Evolutionary conservation across 2,797 vertebrate species (phyloP).

Genomic region (Crotalus adamanteus): DNA sequence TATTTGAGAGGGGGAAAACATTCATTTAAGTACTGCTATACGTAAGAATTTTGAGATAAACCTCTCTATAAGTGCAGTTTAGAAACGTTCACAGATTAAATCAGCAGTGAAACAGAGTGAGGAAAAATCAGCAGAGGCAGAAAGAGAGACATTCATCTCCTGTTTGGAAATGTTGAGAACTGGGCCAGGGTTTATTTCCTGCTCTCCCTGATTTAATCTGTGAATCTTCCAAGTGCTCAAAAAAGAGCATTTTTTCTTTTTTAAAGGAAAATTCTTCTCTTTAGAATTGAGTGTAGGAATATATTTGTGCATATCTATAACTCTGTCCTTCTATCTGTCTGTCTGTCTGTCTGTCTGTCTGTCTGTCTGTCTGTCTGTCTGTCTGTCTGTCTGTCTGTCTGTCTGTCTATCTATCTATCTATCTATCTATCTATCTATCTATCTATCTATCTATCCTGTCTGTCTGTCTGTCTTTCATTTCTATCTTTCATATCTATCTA

Average conservation of each 20-base stretch:
- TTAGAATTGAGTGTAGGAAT: not conserved
- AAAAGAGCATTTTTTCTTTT: not conserved
- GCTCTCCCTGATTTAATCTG: not conserved
- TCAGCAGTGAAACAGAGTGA: not conserved
- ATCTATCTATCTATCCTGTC: too few relatives aligned
- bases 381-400: too few relatives aligned
- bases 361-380: too few relatives aligned
- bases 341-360: not conserved
- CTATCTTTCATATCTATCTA: too few relatives aligned
- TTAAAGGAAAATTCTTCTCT: not conserved
- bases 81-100: not conserved
- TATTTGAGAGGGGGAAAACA: not conserved
- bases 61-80: not conserved
- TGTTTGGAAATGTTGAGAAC: not conserved
- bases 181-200: not conserved
- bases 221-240: not conserved
- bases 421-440: too few relatives aligned
- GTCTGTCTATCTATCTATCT: too few relatives aligned
- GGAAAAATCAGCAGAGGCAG: not conserved
- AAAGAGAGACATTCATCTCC: not conserved
- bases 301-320: not conserved
- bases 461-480: too few relatives aligned
- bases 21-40: not conserved
- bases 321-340: not conserved
- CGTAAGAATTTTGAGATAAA: not conserved